Percentiles rank a stretch among this genome's conserved stretches.
Conservation (phyloP, 1,140 invertebrate genomes). For the Epicauta chinensis region DNA sequence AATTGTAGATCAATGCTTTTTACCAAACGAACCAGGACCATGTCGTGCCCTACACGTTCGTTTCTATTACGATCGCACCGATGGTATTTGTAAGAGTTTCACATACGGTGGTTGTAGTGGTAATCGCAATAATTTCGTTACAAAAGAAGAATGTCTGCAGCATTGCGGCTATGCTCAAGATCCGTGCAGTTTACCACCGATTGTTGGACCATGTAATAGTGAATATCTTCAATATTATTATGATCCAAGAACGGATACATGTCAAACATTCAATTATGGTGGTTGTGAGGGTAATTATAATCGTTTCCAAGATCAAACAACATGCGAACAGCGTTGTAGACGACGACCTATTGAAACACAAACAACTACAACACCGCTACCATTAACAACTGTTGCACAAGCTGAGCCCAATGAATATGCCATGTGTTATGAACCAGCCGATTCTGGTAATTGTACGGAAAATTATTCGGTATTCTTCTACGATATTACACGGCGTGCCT, state of each 20-base stretch:
- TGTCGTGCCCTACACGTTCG: constrained; percentile 55
- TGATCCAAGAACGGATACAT: constrained; percentile 57
- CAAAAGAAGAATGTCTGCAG: constrained; percentile 68
- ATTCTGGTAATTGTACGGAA: constrained; percentile 66
- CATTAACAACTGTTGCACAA: constrained; percentile 2
- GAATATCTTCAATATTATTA: constrained; percentile 68
- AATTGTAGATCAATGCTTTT: constrained; percentile 62
- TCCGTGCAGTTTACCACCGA: constrained; percentile 63
- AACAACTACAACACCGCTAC: background rate
- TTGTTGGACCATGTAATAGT: constrained; percentile 66
- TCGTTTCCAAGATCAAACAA: constrained; percentile 58
- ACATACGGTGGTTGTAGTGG: constrained; percentile 77
- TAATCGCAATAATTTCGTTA: constrained; percentile 80
- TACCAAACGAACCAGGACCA: constrained; percentile 58
- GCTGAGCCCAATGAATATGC: constrained; percentile 36
- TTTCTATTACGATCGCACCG: constrained; percentile 73
- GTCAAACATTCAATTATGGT: constrained; percentile 73
- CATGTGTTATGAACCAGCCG: constrained; percentile 55
- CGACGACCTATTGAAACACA: background rate
- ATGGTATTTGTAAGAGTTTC: constrained; percentile 77
- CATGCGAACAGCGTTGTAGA: constrained; percentile 52
- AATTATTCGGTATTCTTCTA: constrained; percentile 68
- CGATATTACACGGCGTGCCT: constrained; percentile 52
- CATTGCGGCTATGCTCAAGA: constrained; percentile 68
- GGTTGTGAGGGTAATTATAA: constrained; percentile 90